Evolutionary conservation across 2,797 vertebrate genomes (phyloP), one percentile per base, ranked within the genome.

Genomic region (Spinibarbus caldwelli): DNA sequence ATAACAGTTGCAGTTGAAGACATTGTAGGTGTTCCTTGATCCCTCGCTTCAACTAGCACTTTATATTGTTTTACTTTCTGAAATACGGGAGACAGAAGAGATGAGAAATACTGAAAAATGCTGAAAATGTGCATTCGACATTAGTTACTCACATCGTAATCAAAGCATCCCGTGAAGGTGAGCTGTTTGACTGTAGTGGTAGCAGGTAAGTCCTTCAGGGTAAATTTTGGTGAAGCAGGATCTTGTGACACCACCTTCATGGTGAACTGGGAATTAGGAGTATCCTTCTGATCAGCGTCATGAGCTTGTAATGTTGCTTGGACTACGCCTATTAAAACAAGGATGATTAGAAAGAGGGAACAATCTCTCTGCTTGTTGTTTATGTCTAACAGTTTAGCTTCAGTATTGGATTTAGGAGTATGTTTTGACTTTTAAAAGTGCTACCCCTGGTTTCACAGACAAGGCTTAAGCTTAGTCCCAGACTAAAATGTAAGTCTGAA

Each of bases 121-220:
- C 26, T 31, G 19, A 43, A 45, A 45, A 12, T 0, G 5, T 26
- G 19, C 36, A 29, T 38, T 34, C 9, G 2, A 1, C 43, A 31
- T 57, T 26, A 47, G 17, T 54, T 29, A 86, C 95, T 93, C 85
- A 97, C 96, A 87, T 97, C 92, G 26, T 96, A 96, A 90, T 96
- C 82, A 73, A 97, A 95, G 85, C 97, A 97, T 85, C 95, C 95
- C 0, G 72, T 86, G 5, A 94, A 87, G 5, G 0, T 8, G 6
- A 97, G 92, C 11, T 88, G 88, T 17, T 88, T 89, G 19, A 77
- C 75, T 11, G 14, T 62, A 34, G 15, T 80, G 3, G 11, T 45
- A 41, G 0, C 4, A 1, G 29, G 0, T 0, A 90, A 0, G 9
- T 47, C 9, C 0, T 87, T 15, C 29, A 95, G 4, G 2, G 0